Evolutionary conservation across 2,888 invertebrate genomes (phyloP).

Genomic region (Perithous albicinctus): DNA sequence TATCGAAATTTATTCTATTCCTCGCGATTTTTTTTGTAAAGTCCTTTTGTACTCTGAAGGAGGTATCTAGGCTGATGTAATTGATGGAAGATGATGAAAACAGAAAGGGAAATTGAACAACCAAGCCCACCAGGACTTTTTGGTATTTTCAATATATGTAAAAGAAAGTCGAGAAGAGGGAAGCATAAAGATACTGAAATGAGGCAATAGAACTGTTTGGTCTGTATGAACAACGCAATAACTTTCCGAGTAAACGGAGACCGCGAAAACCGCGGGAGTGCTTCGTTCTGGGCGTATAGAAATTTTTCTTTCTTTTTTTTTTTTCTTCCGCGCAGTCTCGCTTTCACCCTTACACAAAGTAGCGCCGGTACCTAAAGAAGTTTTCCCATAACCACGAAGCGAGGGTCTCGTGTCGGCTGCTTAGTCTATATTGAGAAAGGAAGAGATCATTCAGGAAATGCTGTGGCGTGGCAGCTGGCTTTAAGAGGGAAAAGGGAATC

Average conservation of each 20-base stretch:
- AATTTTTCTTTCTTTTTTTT: slow-evolving; percentile 33
- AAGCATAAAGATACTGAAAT: background rate
- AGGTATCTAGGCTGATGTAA: no score
- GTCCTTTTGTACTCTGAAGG: no score
- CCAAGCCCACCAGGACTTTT: background rate
- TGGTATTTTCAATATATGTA: background rate
- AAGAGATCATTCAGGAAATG: slow-evolving; percentile 65
- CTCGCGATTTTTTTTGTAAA: no score
- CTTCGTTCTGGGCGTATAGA: slow-evolving; percentile 8
- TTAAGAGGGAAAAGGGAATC: slow-evolving; percentile 51
- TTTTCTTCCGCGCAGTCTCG: slow-evolving; percentile 21
- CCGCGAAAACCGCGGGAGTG: slow-evolving; percentile 17
- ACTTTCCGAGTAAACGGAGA: slow-evolving; percentile 26
- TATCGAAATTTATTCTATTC: no score
- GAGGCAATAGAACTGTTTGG: slow-evolving; percentile 14
- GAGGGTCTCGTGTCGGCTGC: slow-evolving; percentile 35
- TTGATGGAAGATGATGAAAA: no score
- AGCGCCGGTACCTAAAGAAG: slow-evolving; percentile 48
- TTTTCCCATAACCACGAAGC: slow-evolving; percentile 67
- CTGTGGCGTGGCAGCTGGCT: slow-evolving; percentile 62
- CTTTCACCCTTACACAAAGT: slow-evolving; percentile 21
- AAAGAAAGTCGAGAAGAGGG: background rate
- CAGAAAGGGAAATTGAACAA: background rate
- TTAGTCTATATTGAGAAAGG: slow-evolving; percentile 53
- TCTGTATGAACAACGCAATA: slow-evolving; percentile 12